Percentiles rank a stretch among this genome's conserved stretches.
These are phyloP conservation scores for Microtus richardsoni DNA, from an alignment of 2,113 vertebrate species.

Conservation along the genomic window DNA sequence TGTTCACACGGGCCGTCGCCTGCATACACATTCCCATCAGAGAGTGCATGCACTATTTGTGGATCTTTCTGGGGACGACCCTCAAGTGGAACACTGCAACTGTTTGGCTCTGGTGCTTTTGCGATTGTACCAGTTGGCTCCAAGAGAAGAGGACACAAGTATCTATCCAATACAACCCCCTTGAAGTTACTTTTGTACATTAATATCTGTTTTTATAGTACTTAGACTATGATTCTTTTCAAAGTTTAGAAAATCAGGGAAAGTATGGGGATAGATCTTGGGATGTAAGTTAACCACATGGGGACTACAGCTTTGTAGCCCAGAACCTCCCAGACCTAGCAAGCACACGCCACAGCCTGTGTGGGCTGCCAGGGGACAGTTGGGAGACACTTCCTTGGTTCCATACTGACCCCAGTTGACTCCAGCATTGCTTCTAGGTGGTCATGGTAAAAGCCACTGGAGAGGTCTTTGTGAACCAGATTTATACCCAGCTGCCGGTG, in stretches of 20 bases:
- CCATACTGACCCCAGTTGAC: background rate
- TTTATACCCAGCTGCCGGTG: slow-evolving; percentile 91
- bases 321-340: too few relatives aligned
- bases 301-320: accelerated
- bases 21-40: accelerated
- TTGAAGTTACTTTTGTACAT: background rate
- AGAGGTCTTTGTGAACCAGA: slow-evolving; percentile 89
- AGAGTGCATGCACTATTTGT: accelerated
- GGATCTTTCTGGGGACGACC: too few relatives aligned
- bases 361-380: accelerated
- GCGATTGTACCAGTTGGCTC: background rate
- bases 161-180: background rate
- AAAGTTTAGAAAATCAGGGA: background rate
- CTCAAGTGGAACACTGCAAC: background rate
- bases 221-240: accelerated
- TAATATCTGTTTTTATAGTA: background rate
- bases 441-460: slow-evolving; percentile 88
- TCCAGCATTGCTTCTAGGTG: slow-evolving; percentile 84
- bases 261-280: background rate
- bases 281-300: background rate
- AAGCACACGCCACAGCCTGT: background rate
- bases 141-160: too few relatives aligned
- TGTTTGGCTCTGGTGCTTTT: accelerated
- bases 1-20: accelerated
- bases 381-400: background rate